Evolutionary conservation across 2,888 invertebrate species (phyloP).

Genomic region (Capitulum mitella): DNA sequence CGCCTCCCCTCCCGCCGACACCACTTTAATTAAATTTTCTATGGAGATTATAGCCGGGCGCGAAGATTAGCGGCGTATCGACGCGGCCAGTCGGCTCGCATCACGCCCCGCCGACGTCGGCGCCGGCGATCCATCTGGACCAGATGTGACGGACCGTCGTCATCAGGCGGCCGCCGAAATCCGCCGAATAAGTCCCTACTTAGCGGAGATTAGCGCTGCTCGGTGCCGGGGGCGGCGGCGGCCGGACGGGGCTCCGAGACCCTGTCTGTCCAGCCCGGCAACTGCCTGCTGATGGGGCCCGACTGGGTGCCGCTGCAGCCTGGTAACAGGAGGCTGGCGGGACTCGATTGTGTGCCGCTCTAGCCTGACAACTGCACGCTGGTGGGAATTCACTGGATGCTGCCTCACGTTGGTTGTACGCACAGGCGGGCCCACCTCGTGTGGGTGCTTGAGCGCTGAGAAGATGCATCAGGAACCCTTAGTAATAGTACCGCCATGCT

Average conservation of each 20-base stretch:
- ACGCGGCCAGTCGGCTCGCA: not conserved
- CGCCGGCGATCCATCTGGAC: not conserved
- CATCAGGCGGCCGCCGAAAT: not conserved
- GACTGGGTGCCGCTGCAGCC: too few species aligned
- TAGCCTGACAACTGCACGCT: too few species aligned
- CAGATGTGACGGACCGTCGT: not conserved
- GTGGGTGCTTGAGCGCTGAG: too few species aligned
- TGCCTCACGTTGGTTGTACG: too few species aligned
- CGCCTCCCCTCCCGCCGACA: not conserved
- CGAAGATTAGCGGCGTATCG: constrained; percentile 7
- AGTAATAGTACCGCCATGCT: too few species aligned
- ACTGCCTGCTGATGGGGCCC: not conserved
- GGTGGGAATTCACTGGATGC: too few species aligned
- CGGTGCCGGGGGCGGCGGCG: not conserved
- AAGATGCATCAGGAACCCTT: too few species aligned
- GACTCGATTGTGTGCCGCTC: too few species aligned
- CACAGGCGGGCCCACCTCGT: too few species aligned
- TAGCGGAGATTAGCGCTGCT: not conserved
- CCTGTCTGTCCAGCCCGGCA: not conserved
- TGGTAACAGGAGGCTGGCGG: not conserved
- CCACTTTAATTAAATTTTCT: constrained; percentile 22
- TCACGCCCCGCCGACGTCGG: constrained; percentile 1
- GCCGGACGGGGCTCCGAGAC: not conserved
- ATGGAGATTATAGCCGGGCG: constrained; percentile 12
- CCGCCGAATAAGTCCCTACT: constrained; percentile 5